Evolutionary conservation across 2,888 invertebrate genomes (phyloP), one percentile per base, ranked within the genome.

Genomic region (Pherbina coryleti): DNA sequence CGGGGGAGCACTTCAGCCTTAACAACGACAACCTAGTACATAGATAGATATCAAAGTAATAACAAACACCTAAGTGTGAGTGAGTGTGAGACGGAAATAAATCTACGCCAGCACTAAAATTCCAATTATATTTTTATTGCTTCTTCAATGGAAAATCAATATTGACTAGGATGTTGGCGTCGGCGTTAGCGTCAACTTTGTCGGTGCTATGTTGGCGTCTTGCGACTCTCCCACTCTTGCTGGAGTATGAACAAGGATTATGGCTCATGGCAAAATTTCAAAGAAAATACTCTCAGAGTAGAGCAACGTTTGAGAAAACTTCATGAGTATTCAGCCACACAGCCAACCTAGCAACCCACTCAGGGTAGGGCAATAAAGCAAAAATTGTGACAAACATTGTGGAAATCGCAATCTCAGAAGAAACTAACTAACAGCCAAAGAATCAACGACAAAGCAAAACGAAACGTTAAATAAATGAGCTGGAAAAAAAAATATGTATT

Each of bases 71-170:
- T 3, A 5, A 51, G 69, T 3, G 19, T 25, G 69, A 14, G 49
- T 14, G 25, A 14, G 69, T 49, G 34, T 34, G 55, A 55, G 57
- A n/a, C 57, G 37, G 69, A 69, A 51, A 51, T 69, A 22, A 28
- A 51, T 51, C 25, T 51, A 28, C 51, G 25, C 49, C 69, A 69
- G 28, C 51, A 22, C 51, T 74, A 49, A 76, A 70, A 76, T 76
- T 76, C 69, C 70, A 76, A 69, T 76, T 76, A 76, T 70, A 76
- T 62, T 76, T 76, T 76, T 76, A 76, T 76, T 76, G 76, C 44
- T 53, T 60, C 31, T 62, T 69, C 70, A 70, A 76, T 70, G 70
- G 76, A 76, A 76, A 76, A 76, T 76, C 76, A 70, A 76, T 76
- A 76, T 51, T 60, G 60, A 60, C 76, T 44, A 66, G 55, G 53